Base-by-base conservation (phyloP, 2,113 vertebrate genomes). In the Cyrtonyx montezumae region DNA sequence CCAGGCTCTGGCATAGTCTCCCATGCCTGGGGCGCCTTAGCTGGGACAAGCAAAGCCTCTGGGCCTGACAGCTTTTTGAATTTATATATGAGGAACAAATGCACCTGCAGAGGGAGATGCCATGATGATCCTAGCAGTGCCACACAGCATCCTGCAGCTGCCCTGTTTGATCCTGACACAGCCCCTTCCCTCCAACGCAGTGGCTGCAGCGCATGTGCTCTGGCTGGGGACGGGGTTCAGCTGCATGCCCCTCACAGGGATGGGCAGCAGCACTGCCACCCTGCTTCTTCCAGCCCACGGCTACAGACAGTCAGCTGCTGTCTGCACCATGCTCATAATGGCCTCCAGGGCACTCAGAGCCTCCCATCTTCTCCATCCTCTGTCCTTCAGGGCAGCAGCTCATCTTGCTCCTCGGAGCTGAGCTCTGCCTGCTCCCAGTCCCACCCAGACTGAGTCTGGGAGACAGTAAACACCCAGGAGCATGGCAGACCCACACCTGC, bases 11-110 rank as follows among this genome's bases (percentile, higher is more conserved):
- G 7, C 49, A 6, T 45, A 66, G 36, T 13, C 45, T 79, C n/a
- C 45, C 28, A 30, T 3, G 1, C 30, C 32, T 0, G 0, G 34
- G 6, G 13, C 61, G 34, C 37, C 32, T 58, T 71, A 11, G 11
- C 20, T 75, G 53, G 30, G 45, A 76, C 30, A 32, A 2, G 1
- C 32, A 79, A 73, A 42, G 13, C 18, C 36, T 21, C 8, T 51
- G 46, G 12, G 5, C 48, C 70, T 55, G 20, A 81, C 43, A 46
- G 11, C 17, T 70, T 67, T 45, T 7, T 25, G 43, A 76, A 65
- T 61, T 70, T 46, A 16, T 16, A 28, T 11, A 40, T 49, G 55
- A 77, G 37, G 32, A 62, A 25, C 28, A 73, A 82, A 58, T 1
- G 2, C 5, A 11, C 30, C 65, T 55, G 46, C 32, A 73, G 70